Conservation (phyloP, 2,888 invertebrate genomes). For the Nomada fucata region DNA sequence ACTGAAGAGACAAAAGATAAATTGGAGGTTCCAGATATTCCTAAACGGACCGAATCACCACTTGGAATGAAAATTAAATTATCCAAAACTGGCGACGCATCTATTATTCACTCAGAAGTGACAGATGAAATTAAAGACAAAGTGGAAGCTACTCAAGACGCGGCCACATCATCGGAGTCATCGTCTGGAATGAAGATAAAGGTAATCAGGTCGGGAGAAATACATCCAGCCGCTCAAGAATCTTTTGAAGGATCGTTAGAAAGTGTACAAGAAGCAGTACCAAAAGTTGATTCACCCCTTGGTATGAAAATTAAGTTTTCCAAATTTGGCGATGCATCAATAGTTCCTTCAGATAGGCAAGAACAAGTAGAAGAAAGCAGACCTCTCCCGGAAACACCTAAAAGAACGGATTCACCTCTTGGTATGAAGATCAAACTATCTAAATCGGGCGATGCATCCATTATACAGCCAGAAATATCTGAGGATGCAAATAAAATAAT, state of each 20-base stretch:
- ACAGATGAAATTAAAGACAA: constrained; percentile 70
- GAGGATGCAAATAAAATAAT: constrained; percentile 41
- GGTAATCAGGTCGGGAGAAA: constrained; percentile 52
- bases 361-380: constrained; percentile 62
- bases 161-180: constrained; percentile 46
- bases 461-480: constrained; percentile 52
- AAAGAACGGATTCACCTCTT: constrained; percentile 79
- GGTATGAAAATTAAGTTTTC: constrained; percentile 82
- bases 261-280: constrained; percentile 26
- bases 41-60: constrained; percentile 78
- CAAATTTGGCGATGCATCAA: constrained; percentile 79
- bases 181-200: constrained; percentile 62
- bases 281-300: constrained; percentile 60
- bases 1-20: constrained; percentile 67
- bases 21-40: constrained; percentile 66
- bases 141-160: constrained; percentile 50
- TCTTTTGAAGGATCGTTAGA: constrained; percentile 22
- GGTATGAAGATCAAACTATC: constrained; percentile 83
- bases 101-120: constrained; percentile 76
- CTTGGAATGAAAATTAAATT: constrained; percentile 82
- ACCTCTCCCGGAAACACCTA: constrained; percentile 62
- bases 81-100: constrained; percentile 75
- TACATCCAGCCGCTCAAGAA: constrained; percentile 19
- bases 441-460: constrained; percentile 80
- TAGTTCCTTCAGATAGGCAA: constrained; percentile 75